Percentiles rank a stretch among this genome's conserved stretches.
phyloP scores from a whole-genome alignment of 2,888 invertebrate species.

The Euphydryas editha region DNA sequence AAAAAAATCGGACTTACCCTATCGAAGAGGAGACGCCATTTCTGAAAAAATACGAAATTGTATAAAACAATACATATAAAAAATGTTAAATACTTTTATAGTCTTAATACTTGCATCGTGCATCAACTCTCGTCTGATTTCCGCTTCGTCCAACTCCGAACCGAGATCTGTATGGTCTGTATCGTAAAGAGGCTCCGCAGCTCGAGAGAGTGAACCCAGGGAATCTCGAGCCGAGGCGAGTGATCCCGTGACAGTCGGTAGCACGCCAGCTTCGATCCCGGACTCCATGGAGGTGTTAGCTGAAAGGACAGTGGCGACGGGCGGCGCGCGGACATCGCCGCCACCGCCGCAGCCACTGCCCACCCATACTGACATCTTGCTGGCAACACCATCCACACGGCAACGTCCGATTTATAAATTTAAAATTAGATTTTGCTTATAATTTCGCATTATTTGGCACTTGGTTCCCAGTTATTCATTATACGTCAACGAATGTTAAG shows the following conservation, averaged over 20 bases:
- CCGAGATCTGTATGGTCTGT: slow-evolving; percentile 92
- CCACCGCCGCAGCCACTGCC: slow-evolving; percentile 69
- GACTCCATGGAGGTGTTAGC: slow-evolving; percentile 85
- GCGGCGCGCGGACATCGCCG: slow-evolving; percentile 63
- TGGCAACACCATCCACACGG: slow-evolving; percentile 74
- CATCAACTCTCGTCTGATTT: slow-evolving; percentile 89
- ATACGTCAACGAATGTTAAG: slow-evolving; percentile 18
- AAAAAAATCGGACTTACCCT: slow-evolving; percentile 83
- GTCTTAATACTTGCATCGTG: slow-evolving; percentile 87
- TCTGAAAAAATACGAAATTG: slow-evolving; percentile 83
- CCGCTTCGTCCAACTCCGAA: slow-evolving; percentile 91
- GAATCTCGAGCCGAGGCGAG: slow-evolving; percentile 83
- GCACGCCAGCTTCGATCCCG: slow-evolving; percentile 86
- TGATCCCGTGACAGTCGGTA: slow-evolving; percentile 89
- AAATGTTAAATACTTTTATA: background rate
- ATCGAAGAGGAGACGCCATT: slow-evolving; percentile 95
- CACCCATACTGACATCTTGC: slow-evolving; percentile 79
- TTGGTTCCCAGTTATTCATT: background rate
- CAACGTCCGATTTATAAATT: slow-evolving; percentile 30
- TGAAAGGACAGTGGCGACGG: slow-evolving; percentile 71
- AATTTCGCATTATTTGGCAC: slow-evolving; percentile 31
- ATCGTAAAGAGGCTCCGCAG: slow-evolving; percentile 87
- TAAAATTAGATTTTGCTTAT: slow-evolving; percentile 22
- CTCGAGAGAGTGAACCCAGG: slow-evolving; percentile 83
- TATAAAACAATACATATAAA: background rate